Conservation (phyloP, 2,888 invertebrate species). For the Dinocampus coccinellae region DNA sequence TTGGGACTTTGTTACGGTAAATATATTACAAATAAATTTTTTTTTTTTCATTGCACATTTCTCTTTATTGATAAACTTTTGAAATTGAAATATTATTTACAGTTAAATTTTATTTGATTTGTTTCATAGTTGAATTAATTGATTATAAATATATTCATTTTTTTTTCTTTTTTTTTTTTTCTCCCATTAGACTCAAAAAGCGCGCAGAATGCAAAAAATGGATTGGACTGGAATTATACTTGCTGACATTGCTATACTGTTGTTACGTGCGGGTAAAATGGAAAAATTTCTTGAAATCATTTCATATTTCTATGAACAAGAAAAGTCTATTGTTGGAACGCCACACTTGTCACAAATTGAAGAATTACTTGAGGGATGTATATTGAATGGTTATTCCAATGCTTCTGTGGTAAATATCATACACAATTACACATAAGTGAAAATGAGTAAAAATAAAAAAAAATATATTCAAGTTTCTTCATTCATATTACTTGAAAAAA, state of each 20-base stretch:
- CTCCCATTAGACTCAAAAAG: constrained; percentile 35
- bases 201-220: constrained; percentile 22
- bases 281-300: constrained; percentile 66
- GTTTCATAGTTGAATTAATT: neutral
- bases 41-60: no score
- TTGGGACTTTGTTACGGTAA: constrained; percentile 72
- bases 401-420: constrained; percentile 69
- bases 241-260: constrained; percentile 73
- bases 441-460: neutral
- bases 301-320: constrained; percentile 37
- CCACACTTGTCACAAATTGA: constrained; percentile 71
- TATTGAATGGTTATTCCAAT: constrained; percentile 70
- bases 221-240: constrained; percentile 75
- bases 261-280: constrained; percentile 70
- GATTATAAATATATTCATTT: neutral
- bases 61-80: no score
- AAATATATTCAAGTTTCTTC: no score
- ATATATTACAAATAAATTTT: constrained; percentile 45
- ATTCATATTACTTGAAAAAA: neutral
- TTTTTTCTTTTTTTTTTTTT: neutral
- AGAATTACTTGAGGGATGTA: constrained; percentile 72
- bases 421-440: neutral
- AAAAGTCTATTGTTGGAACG: constrained; percentile 71
- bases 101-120: constrained; percentile 2
- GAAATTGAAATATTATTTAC: no score